Conservation (phyloP, 2,888 invertebrate genomes). For the Trissonchulus latispiculum region DNA sequence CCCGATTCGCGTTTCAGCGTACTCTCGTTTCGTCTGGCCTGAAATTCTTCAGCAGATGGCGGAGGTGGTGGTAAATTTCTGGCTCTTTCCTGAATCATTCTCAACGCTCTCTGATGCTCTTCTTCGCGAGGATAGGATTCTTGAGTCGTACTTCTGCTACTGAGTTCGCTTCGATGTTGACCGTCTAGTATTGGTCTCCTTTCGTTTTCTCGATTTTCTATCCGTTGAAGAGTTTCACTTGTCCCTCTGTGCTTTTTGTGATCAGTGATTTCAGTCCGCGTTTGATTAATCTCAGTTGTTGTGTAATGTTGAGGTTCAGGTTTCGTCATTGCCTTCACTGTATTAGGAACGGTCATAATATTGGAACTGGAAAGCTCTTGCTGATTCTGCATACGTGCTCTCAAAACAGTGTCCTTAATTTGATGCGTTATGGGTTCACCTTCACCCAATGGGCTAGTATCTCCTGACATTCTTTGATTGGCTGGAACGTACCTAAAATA, state of each 20-base stretch:
- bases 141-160: not conserved
- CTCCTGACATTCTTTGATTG: not conserved
- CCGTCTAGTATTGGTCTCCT: too few relatives aligned
- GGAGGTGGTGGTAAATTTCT: slow-evolving; percentile 14
- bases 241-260: not conserved
- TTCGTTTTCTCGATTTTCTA: not conserved
- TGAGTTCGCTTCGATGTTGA: not conserved
- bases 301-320: not conserved
- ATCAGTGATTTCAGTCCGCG: not conserved
- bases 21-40: too few relatives aligned
- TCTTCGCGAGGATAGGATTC: not conserved
- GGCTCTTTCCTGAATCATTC: not conserved
- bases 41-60: not conserved
- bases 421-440: not conserved
- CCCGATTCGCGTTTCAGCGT: not conserved
- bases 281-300: not conserved
- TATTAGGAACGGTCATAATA: not conserved
- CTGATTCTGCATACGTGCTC: not conserved
- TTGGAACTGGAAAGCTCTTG: not conserved
- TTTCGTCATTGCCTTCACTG: not conserved
- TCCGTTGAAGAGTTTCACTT: not conserved
- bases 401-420: slow-evolving; percentile 5
- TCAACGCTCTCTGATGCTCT: slow-evolving; percentile 3
- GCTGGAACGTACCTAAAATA: slow-evolving; percentile 9
- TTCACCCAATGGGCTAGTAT: not conserved